Conservation (phyloP, 2,113 vertebrate species). For the Apistogramma diplotaenia region DNA sequence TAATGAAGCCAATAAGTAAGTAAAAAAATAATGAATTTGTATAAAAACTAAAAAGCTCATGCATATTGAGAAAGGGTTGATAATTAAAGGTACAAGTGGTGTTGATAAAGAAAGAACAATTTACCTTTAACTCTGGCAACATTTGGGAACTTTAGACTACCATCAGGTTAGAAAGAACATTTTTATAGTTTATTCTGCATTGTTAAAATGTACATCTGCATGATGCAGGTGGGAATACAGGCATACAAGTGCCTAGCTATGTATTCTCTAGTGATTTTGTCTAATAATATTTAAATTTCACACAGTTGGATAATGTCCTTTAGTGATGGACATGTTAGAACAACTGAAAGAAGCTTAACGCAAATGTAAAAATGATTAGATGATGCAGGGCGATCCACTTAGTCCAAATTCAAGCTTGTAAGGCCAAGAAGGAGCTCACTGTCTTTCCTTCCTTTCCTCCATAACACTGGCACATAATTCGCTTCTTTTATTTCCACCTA, state of each 20-base stretch:
- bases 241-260: background rate
- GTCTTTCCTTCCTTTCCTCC: constrained; percentile 28
- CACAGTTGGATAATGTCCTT: background rate
- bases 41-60: constrained; percentile 47
- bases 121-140: constrained; percentile 12
- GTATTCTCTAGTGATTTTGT: background rate
- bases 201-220: background rate
- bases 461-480: constrained; percentile 60
- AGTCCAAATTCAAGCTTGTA: constrained; percentile 27
- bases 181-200: background rate
- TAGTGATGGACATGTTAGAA: background rate
- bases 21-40: constrained; percentile 4
- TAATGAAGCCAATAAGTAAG: background rate
- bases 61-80: constrained; percentile 34
- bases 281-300: background rate
- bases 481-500: constrained; percentile 39
- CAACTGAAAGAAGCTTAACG: background rate
- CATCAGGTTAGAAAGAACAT: background rate
- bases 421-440: constrained; percentile 50
- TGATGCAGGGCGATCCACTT: constrained; percentile 26
- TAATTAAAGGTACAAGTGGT: background rate
- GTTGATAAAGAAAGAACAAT: background rate
- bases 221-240: background rate
- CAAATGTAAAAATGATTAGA: constrained; percentile 13
- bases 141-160: background rate